A percentile compares a stretch with the other conserved stretches of the same genome.
Evolutionary conservation across 2,113 vertebrate species (phyloP).

Genomic region (Mola mola): DNA sequence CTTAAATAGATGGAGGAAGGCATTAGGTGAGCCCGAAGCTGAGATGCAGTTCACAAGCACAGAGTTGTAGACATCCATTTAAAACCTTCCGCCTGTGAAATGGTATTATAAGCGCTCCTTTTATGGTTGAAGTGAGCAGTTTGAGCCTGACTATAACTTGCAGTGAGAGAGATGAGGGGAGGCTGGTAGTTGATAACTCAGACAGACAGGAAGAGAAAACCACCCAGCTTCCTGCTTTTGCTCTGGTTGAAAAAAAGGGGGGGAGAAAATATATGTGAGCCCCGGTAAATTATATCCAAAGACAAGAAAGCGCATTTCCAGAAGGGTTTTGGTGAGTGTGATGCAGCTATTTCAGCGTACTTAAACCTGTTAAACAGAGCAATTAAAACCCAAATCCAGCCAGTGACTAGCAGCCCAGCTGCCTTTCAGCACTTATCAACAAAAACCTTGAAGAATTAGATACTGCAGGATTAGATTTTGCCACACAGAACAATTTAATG

Average conservation of each 20-base stretch:
- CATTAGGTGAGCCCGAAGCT: conserved; percentile 13
- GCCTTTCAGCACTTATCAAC: conserved; percentile 60
- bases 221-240: conserved; percentile 4
- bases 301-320: conserved; percentile 62
- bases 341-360: conserved; percentile 77
- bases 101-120: conserved; percentile 62
- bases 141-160: conserved; percentile 28
- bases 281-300: conserved; percentile 49
- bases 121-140: conserved; percentile 66
- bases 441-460: conserved; percentile 64
- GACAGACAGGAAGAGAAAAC: conserved; percentile 29
- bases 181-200: conserved; percentile 35
- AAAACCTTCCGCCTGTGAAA: conserved; percentile 47
- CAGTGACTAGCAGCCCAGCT: conserved; percentile 64
- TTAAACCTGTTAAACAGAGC: conserved; percentile 75
- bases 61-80: conserved; percentile 25
- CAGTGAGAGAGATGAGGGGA: conserved; percentile 20
- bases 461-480: conserved; percentile 60
- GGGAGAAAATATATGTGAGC: conserved; percentile 14
- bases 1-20: conserved; percentile 11
- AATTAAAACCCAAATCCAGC: conserved; percentile 82
- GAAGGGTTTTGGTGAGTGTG: conserved; percentile 51
- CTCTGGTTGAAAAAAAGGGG: conserved; percentile 10
- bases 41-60: conserved; percentile 42
- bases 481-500: conserved; percentile 71